Evolutionary conservation across 64 coral and sea anemone species (phyloP), one percentile per base, ranked within the genome.

Genomic region (Dendronephthya gigantea): DNA sequence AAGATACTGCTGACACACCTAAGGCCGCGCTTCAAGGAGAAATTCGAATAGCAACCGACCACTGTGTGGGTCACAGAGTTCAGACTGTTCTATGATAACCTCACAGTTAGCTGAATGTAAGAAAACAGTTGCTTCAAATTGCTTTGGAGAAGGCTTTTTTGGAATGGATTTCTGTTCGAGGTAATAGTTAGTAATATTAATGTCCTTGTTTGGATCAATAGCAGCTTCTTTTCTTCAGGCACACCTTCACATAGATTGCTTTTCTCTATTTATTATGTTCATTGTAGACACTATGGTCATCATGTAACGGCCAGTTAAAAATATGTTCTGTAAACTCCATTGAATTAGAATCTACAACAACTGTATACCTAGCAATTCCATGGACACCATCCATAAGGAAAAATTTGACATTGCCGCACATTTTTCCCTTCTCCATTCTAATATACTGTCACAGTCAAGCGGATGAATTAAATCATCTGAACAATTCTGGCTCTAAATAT

Each of bases 81-180:
- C 51, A 76, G 69, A 27, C 4, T 7, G 4, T 30, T 76, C 69
- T 2, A 76, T 76, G 69, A 76, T 37, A 31, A 76, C 31, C 6
- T 76, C 1, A 30, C 69, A 76, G 69, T 76, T 16, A 33, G 7
- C 35, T 3, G 1, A 4, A 4, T 30, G 3, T 4, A 37, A 3
- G 35, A 76, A 76, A 76, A 76, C 69, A 33, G 69, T 76, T 76
- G 72, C 32, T 19, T 79, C 36, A 79, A 79, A 79, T 34, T 79
- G 72, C 36, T 34, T 39, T 39, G 72, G 72, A 33, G 72, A 15
- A 1, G 25, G 27, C 69, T 7, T 31, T 75, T 75, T 75, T 7
- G 30, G 69, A 27, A 75, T 25, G 35, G 34, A 76, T 30, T 33
- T 33, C 31, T 34, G 69, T 34, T 76, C 69, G 58, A 31, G 69